Evolutionary conservation across 2,797 vertebrate species (phyloP).

Genomic region (Champsocephalus esox): DNA sequence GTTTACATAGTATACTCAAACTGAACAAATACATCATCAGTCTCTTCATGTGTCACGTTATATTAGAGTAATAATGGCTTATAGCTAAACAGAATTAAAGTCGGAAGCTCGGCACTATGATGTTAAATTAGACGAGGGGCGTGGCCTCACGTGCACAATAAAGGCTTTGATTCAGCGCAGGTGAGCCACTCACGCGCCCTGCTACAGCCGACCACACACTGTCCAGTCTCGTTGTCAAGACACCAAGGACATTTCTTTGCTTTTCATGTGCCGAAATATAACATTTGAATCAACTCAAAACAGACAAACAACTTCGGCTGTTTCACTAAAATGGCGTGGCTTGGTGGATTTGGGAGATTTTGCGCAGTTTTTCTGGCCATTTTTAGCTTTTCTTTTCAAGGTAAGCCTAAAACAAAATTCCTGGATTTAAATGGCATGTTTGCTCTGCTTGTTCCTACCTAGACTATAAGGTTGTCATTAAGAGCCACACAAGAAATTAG

Average conservation of each 20-base stretch:
- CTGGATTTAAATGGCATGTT: neutral
- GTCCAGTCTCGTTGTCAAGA: neutral
- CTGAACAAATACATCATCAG: neutral
- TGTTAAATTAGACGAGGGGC: conserved; percentile 25
- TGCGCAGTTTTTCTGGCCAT: conserved; percentile 13
- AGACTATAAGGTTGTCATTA: neutral
- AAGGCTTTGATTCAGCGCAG: conserved; percentile 42
- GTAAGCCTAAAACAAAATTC: conserved; percentile 51
- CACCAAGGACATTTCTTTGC: conserved; percentile 8
- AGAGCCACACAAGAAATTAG: neutral
- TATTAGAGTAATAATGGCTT: neutral
- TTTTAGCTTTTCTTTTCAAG: conserved; percentile 47
- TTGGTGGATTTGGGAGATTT: neutral
- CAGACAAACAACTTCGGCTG: accelerated
- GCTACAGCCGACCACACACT: neutral
- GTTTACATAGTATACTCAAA: neutral
- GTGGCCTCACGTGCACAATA: conserved; percentile 34
- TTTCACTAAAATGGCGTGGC: conserved; percentile 24
- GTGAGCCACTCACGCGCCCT: conserved; percentile 36
- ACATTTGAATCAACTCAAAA: too few species aligned
- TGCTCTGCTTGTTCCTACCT: neutral
- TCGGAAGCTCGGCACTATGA: neutral
- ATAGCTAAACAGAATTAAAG: neutral
- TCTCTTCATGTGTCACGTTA: neutral
- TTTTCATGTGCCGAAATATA: neutral